phyloP scores from a whole-genome alignment of 1,140 invertebrate genomes.

The Stratiolaelaps scimitus region DNA sequence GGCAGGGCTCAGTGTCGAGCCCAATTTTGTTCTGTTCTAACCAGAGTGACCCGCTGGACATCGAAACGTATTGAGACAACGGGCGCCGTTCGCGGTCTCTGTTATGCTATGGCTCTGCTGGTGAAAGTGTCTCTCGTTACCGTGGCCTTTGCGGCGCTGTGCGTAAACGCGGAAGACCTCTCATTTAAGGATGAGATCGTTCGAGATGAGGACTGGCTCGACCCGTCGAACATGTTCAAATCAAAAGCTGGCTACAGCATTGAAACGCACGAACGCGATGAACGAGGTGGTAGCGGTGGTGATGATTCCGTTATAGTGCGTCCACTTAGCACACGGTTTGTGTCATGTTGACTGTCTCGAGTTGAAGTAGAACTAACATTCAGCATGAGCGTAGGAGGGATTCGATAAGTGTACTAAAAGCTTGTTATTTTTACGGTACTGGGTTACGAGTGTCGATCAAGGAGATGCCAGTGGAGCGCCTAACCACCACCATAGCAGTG shows the following conservation, averaged over 20 bases:
- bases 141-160: not conserved
- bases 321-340: conserved; percentile 14
- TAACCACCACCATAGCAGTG: too few relatives aligned
- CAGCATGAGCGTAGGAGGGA: too few relatives aligned
- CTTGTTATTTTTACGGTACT: too few relatives aligned
- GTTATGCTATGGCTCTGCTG: not conserved
- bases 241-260: not conserved
- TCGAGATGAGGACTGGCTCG: conserved; percentile 21
- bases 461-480: too few relatives aligned
- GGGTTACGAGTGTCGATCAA: too few relatives aligned
- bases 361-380: too few relatives aligned
- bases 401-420: too few relatives aligned
- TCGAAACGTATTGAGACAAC: too few relatives aligned
- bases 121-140: not conserved
- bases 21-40: too few relatives aligned
- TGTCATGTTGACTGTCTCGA: not conserved
- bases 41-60: too few relatives aligned
- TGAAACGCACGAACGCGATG: not conserved
- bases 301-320: not conserved
- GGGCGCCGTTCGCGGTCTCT: too few relatives aligned
- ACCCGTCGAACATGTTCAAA: conserved; percentile 14
- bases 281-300: not conserved
- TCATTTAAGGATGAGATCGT: conserved; percentile 7
- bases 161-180: conserved; percentile 1
- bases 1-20: too few relatives aligned